Conservation (phyloP, 1,140 invertebrate species). For the Rhyacophila brunnea region DNA sequence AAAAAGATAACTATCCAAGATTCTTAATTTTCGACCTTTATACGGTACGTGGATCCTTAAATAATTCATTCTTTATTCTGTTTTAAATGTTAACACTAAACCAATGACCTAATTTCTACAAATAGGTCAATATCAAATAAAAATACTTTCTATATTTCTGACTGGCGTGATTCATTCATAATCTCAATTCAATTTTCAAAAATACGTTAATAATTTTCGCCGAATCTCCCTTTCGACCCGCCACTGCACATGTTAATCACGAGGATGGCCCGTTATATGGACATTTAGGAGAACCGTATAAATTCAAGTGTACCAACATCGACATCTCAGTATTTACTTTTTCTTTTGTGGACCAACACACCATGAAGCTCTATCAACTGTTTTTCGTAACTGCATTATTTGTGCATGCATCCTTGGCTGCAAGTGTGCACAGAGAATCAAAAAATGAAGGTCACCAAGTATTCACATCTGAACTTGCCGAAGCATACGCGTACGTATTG, state of each 20-base stretch:
- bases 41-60: no score
- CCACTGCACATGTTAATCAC: conserved; percentile 19
- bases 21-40: no score
- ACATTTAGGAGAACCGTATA: conserved; percentile 30
- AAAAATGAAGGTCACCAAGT: not conserved
- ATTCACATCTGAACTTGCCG: conserved; percentile 25
- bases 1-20: no score
- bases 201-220: not conserved
- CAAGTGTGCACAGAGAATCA: conserved; percentile 2
- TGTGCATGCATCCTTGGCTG: not conserved
- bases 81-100: no score
- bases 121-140: no score
- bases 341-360: conserved; percentile 9
- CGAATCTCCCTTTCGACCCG: conserved; percentile 2
- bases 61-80: no score
- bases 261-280: conserved; percentile 34
- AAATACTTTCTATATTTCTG: no score
- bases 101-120: no score
- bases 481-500: conserved; percentile 20
- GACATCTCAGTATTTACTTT: conserved; percentile 21
- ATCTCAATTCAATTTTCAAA: not conserved
- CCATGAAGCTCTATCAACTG: conserved; percentile 23
- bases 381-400: conserved; percentile 11
- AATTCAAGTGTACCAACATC: conserved; percentile 13
- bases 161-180: not conserved